Evolutionary conservation across 2,888 invertebrate species (phyloP).

Genomic region (Marasmarcha lunaedactyla): DNA sequence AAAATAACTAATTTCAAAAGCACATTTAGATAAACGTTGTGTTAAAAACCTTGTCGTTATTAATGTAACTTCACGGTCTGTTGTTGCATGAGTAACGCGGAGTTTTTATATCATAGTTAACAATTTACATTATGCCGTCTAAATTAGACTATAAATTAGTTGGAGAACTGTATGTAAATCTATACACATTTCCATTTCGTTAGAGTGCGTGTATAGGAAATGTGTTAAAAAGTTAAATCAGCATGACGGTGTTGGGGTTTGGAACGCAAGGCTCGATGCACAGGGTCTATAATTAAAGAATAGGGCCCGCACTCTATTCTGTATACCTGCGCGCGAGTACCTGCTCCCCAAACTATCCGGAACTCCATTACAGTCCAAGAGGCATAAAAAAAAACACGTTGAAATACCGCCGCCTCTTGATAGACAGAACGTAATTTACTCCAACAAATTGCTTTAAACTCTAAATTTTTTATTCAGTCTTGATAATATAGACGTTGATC

Average conservation of each 20-base stretch:
- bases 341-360: conserved; percentile 52
- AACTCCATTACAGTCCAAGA: conserved; percentile 55
- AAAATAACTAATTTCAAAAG: too few relatives aligned
- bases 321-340: conserved; percentile 49
- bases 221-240: conserved; percentile 1
- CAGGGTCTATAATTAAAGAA: background rate
- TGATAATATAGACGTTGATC: background rate
- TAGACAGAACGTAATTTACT: conserved; percentile 40
- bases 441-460: conserved; percentile 16
- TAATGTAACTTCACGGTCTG: conserved; percentile 25
- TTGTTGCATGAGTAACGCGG: conserved; percentile 10
- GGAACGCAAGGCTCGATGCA: conserved; percentile 17
- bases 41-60: conserved; percentile 6
- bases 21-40: too few relatives aligned
- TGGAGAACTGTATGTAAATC: too few relatives aligned
- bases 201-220: background rate
- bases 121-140: too few relatives aligned
- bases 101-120: too few relatives aligned
- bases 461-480: conserved; percentile 7
- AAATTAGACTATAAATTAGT: too few relatives aligned
- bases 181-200: background rate
- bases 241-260: conserved; percentile 4
- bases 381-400: conserved; percentile 42
- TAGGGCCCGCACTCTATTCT: conserved; percentile 26
- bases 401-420: conserved; percentile 35